Base-by-base conservation (phyloP, 2,797 vertebrate species). In the Sarcoramphus papa region DNA sequence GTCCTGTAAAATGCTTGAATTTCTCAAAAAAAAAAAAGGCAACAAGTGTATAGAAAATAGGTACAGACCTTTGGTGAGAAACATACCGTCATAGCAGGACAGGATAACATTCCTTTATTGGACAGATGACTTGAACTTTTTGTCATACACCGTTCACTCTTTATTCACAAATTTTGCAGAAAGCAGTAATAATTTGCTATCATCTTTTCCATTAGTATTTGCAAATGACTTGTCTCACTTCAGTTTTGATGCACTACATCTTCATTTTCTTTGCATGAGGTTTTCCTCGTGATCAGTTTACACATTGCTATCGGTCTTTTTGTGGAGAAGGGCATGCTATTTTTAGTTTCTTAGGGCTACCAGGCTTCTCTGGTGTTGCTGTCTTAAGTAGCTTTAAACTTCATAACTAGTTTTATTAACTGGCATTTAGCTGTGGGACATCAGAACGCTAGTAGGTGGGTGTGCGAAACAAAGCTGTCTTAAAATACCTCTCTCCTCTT, bases 311-410 rank as follows among this genome's bases (percentile, higher is more conserved):
- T 92, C 53, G 3, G 73, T 93, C 67, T 63, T 60, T 60, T 47
- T 62, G 31, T 91, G 83, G 93, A 94, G 86, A 95, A 95, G 93
- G 84, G 65, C 77, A 22, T 47, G 91, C 94, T 97, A 95, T 97
- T 96, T 97, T 97, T 96, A 96, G 93, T 72, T 65, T n/a, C 40
- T 48, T 47, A 73, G 59, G 60, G 10, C 48, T 89, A 73, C 30
- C 59, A 50, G 73, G 30, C 53, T 53, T 82, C 72, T 95, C 17
- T 89, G 76, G 37, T 50, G 16, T 92, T 91, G 51, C 83, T 77
- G 57, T 90, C 94, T 74, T 63, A 74, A 87, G 50, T 78, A 75
- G 57, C 64, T 74, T 89, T 83, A 91, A 72, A 74, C 72, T 83
- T 92, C 9, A 5, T 43, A 70, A 72, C 53, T 82, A 22, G 48